Evolutionary conservation across 64 coral and sea anemone genomes (phyloP).

Genomic region (Porites lutea): DNA sequence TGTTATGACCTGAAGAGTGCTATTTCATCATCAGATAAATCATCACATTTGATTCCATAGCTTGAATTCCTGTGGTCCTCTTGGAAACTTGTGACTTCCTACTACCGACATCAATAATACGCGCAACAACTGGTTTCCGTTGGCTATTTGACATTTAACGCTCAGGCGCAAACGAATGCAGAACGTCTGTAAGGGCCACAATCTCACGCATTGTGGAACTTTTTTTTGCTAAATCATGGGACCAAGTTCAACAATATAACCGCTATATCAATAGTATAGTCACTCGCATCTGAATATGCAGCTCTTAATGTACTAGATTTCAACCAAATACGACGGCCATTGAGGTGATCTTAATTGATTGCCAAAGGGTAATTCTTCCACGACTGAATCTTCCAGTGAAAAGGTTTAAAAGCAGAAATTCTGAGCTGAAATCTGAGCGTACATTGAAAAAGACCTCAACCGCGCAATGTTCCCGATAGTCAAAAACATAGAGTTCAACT

Average conservation of each 20-base stretch:
- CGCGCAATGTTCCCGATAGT: conserved; percentile 56
- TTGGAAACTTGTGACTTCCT: conserved; percentile 22
- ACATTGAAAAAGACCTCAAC: conserved; percentile 53
- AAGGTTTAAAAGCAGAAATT: conserved; percentile 22
- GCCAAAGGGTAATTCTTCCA: conserved; percentile 58
- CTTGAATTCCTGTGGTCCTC: background rate
- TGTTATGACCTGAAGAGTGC: no score
- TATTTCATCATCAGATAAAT: no score
- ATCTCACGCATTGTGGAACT: conserved; percentile 48
- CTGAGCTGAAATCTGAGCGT: conserved; percentile 34
- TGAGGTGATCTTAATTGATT: conserved; percentile 22
- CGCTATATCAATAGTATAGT: conserved; percentile 34
- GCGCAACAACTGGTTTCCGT: conserved; percentile 33
- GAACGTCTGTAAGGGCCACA: conserved; percentile 5
- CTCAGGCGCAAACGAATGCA: conserved; percentile 39
- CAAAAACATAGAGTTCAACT: conserved; percentile 53
- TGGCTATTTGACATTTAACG: conserved; percentile 20
- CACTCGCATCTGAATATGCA: conserved; percentile 73
- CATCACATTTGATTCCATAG: no score
- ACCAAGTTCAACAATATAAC: conserved; percentile 69
- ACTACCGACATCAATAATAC: conserved; percentile 47
- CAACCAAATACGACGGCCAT: conserved; percentile 57
- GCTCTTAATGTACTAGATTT: conserved; percentile 57
- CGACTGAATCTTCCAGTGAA: conserved; percentile 7
- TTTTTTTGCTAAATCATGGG: background rate